Conservation (phyloP, 2,888 invertebrate species). For the Melinopterus prodromus region DNA sequence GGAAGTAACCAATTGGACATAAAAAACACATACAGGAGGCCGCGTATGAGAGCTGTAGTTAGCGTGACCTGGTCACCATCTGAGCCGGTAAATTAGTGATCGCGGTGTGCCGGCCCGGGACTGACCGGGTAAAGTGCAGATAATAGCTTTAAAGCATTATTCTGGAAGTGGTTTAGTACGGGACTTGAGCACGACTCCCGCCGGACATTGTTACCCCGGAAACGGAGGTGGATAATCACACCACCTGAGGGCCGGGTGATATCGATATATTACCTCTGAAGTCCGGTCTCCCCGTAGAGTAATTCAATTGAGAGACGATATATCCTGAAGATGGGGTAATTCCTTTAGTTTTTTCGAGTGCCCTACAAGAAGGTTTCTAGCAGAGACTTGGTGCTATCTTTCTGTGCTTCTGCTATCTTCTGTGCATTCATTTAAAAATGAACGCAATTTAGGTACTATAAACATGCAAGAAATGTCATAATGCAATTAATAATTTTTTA, state of each 20-base stretch:
- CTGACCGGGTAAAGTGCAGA: background rate
- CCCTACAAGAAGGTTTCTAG: no score
- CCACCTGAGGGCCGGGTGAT: background rate
- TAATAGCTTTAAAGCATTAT: background rate
- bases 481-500: no score
- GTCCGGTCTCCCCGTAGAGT: background rate
- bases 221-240: background rate
- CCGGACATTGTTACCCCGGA: background rate
- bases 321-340: background rate
- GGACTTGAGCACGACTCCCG: background rate
- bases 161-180: background rate
- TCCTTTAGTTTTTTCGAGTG: background rate
- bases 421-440: no score
- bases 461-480: no score
- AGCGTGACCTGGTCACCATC: background rate
- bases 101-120: background rate
- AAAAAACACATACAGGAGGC: background rate
- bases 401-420: no score
- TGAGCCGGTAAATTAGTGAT: background rate
- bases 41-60: background rate
- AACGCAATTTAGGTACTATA: no score
- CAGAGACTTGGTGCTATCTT: no score
- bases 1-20: background rate
- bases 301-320: background rate
- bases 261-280: background rate